Evolutionary conservation across 2,888 invertebrate species (phyloP), one percentile per base, ranked within the genome.

Genomic region (Leucoptera coffeella): DNA sequence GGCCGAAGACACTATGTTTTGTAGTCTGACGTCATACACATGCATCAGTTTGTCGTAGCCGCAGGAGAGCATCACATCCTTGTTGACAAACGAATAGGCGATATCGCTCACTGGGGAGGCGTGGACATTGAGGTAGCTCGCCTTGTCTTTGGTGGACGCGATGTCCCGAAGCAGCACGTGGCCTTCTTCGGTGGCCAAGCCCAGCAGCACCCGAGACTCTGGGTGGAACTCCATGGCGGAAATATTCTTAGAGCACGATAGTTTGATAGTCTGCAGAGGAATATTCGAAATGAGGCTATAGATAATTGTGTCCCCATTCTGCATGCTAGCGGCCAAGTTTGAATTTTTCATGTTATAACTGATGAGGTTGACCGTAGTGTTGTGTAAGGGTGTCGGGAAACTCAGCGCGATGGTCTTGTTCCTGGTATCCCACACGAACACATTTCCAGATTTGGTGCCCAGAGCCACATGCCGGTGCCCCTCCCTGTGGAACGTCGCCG

Each of bases 41-140:
- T 71, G 60, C 45, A 76, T 65, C 25, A 67, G 56, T 38, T 74
- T 69, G 42, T 78, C 78, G 35, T 60, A 61, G 0, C 77, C 77
- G 37, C 71, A 52, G 1, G 77, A 73, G 3, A 75, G 41, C 44
- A 78, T 47, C 1, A 77, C 61, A 45, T 75, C 74, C 32, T 57
- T 53, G 37, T 75, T 75, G 7, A 74, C 53, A 1, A 74, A 60
- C 1, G 77, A 76, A 45, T 67, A 77, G 15, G 61, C 50, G 30
- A 76, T 54, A 35, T 74, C 73, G 35, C 73, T 75, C n/a, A 77
- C 72, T 2, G 74, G 73, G 3, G 76, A 74, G 10, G 69, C 67
- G 38, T 78, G 78, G 4, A 72, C 59, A 38, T 64, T 62, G 38
- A 67, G 61, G 49, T 64, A 62, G 31, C 50, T 53, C 6, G 47